Base-by-base conservation (phyloP, 2,888 invertebrate genomes). In the Athetis lepigone region DNA sequence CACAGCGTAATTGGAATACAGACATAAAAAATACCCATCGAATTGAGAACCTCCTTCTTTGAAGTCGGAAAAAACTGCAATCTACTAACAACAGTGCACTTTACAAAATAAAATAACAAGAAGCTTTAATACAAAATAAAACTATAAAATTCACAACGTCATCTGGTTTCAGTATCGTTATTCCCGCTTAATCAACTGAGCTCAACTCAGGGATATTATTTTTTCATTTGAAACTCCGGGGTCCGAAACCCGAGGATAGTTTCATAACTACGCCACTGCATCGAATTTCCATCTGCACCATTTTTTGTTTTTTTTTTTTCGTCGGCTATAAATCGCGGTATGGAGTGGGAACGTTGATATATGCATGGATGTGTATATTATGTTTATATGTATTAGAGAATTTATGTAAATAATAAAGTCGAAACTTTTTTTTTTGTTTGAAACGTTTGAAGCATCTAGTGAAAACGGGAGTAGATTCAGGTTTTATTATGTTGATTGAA, bases 121-220 rank as follows among this genome's bases (percentile, higher is more conserved):
- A 4, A 57, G 51, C n/a, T 42, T 54, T n/a, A 16, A 42, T 19
- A 51, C 25, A 21, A 39, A 40, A 16, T 11, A 19, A 52, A 69
- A 37, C 45, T 74, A 57, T 33, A 21, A 37, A 57, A 62, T 68
- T 61, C 16, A 54, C 56, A 68, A 52, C 18, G 7, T 56, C 51
- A 45, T 74, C 75, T 45, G 8, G 62, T 74, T 74, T 52, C 61
- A 36, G 13, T 18, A 19, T 33, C 23, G 13, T 29, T 37, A 39
- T 37, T 49, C 21, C 4, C 16, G 39, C 50, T 39, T 52, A 27
- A 27, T 43, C 49, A 36, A 29, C 50, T n/a, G 2, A 50, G 39
- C 39, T 40, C 13, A 21, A 3, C 39, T 47, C 40, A 37, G 45
- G 29, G 46, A 27, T 56, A 50, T 52, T 73, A 49, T 45, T 65